Conservation (phyloP, 92 coral and sea anemone species). For the Anthopleura xanthogrammica region DNA sequence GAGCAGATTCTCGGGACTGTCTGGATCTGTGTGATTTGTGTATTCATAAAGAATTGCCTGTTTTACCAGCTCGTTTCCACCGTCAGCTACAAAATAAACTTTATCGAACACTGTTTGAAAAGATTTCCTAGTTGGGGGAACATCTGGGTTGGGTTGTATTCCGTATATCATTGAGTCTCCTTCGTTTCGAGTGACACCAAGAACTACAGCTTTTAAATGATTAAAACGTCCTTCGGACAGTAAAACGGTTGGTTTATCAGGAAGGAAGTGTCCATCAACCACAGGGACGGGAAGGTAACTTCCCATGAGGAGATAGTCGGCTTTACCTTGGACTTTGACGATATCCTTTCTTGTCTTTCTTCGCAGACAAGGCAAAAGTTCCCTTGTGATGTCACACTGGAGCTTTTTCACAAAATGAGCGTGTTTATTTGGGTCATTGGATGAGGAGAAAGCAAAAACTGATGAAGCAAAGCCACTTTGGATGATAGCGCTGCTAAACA, state of each 20-base stretch:
- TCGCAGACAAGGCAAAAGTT: constrained; percentile 21
- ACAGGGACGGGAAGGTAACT: constrained; percentile 11
- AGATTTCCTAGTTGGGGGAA: not conserved
- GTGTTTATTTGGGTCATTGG: not conserved
- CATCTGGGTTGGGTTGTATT: constrained; percentile 9
- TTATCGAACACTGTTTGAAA: not conserved
- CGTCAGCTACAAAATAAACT: not conserved
- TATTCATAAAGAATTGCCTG: constrained; percentile 8
- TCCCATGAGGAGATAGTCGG: not conserved
- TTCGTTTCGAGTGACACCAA: constrained; percentile 28
- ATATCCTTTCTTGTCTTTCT: not conserved
- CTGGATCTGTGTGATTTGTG: constrained; percentile 10
- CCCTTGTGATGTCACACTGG: not conserved
- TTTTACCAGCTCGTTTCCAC: not conserved
- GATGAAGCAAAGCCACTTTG: constrained; percentile 18
- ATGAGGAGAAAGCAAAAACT: not conserved
- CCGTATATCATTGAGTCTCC: not conserved
- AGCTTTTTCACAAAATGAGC: constrained; percentile 17
- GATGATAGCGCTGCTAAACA: constrained; percentile 17
- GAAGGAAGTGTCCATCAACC: constrained; percentile 17
- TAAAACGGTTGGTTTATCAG: constrained; percentile 13
- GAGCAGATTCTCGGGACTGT: not conserved
- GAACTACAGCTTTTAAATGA: constrained; percentile 7
- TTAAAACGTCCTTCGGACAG: constrained; percentile 16
- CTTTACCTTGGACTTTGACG: not conserved